A percentile compares a stretch with the other conserved stretches of the same genome.
Conservation (phyloP, 2,113 vertebrate species). For the Notothenia rossii region DNA sequence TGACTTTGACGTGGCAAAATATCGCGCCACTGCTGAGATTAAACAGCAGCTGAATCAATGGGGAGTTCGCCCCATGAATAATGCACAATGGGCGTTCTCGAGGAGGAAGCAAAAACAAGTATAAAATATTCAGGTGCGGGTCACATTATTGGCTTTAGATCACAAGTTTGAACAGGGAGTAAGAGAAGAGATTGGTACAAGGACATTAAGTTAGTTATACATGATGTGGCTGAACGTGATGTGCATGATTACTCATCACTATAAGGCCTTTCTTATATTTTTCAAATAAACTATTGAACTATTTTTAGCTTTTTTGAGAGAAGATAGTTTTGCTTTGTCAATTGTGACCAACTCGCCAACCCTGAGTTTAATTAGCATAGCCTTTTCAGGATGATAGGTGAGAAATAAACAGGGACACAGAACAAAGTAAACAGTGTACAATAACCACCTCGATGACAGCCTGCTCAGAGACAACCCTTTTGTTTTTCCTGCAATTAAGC, state of each 20-base stretch:
- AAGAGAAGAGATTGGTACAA: constrained; percentile 11
- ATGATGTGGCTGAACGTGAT: background rate
- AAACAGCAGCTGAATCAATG: constrained; percentile 73
- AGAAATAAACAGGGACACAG: background rate
- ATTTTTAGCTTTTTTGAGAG: background rate
- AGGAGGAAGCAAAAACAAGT: constrained; percentile 56
- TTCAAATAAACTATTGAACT: background rate
- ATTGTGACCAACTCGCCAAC: background rate
- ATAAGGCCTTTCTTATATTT: background rate
- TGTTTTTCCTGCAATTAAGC: background rate
- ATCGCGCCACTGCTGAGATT: constrained; percentile 69
- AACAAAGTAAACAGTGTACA: background rate
- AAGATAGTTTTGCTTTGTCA: background rate
- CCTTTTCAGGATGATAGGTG: background rate
- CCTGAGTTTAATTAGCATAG: background rate
- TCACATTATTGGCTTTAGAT: constrained; percentile 59
- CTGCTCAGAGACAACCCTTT: background rate
- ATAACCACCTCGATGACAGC: background rate
- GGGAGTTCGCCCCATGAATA: constrained; percentile 66
- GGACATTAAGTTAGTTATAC: constrained; percentile 9
- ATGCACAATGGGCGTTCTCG: constrained; percentile 63
- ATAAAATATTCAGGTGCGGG: constrained; percentile 55
- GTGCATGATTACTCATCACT: background rate
- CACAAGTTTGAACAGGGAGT: constrained; percentile 24
- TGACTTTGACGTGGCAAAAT: constrained; percentile 71